phyloP scores from a whole-genome alignment of 2,888 invertebrate genomes.

The Gari tellinella region DNA sequence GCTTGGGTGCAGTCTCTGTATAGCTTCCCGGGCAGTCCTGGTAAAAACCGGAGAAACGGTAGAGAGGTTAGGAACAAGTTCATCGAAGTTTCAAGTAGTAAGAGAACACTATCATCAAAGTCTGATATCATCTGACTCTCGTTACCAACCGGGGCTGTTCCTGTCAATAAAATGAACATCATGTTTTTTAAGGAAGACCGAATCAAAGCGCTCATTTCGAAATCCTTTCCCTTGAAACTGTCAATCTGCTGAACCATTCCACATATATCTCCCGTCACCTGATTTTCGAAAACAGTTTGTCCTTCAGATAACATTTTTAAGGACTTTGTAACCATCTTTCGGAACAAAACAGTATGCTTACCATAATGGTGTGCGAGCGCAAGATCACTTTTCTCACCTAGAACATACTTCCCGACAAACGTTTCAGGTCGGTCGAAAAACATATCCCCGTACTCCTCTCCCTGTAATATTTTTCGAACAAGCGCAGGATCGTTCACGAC shows the following conservation, averaged over 20 bases:
- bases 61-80: constrained; percentile 11
- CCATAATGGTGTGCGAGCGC: constrained; percentile 1
- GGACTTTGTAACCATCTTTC: constrained; percentile 15
- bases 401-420: constrained; percentile 17
- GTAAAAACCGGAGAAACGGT: constrained; percentile 14
- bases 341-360: constrained; percentile 4
- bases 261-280: constrained; percentile 18
- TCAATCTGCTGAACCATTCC: constrained; percentile 8
- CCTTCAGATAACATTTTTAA: constrained; percentile 13
- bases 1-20: no score
- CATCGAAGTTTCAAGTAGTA: constrained; percentile 11
- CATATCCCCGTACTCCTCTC: constrained; percentile 11
- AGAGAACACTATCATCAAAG: constrained; percentile 9
- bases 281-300: constrained; percentile 5
- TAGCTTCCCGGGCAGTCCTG: no score
- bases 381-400: constrained; percentile 10
- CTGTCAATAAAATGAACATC: constrained; percentile 30
- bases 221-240: constrained; percentile 8
- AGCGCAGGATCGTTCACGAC: constrained; percentile 25
- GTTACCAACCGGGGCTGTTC: not conserved
- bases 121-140: constrained; percentile 15
- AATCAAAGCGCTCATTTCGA: constrained; percentile 16
- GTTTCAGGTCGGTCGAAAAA: constrained; percentile 20
- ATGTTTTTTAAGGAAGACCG: constrained; percentile 28
- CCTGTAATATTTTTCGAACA: constrained; percentile 16